A percentile compares a stretch with the other conserved stretches of the same genome.
These are phyloP conservation scores for Hedya salicella DNA, from an alignment of 2,888 invertebrate species.

Conservation along the genomic window DNA sequence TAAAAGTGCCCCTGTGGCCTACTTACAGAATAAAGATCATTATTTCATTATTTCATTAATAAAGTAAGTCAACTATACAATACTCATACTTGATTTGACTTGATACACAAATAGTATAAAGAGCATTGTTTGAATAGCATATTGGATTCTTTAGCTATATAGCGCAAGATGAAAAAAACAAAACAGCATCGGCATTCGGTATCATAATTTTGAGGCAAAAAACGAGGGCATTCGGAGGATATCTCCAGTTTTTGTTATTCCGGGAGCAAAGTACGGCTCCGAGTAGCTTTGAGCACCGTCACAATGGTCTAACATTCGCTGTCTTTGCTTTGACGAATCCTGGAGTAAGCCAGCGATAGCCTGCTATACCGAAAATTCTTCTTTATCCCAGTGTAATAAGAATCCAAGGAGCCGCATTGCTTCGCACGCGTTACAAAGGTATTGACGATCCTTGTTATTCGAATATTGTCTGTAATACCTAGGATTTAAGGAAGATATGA, in stretches of 20 bases:
- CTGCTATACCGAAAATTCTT: not conserved
- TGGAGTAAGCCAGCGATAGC: slow-evolving; percentile 10
- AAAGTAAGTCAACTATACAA: too few species aligned
- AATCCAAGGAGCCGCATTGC: not conserved
- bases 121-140: too few species aligned
- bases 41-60: too few species aligned
- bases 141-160: too few species aligned
- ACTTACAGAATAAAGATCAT: too few species aligned
- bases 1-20: too few species aligned
- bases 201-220: not conserved
- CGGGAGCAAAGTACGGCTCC: slow-evolving; percentile 29
- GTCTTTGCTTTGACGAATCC: slow-evolving; percentile 45
- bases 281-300: slow-evolving; percentile 58
- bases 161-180: not conserved
- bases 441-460: slow-evolving; percentile 28
- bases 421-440: not conserved
- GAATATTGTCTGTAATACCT: slow-evolving; percentile 45
- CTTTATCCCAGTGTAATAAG: slow-evolving; percentile 12
- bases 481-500: slow-evolving; percentile 51
- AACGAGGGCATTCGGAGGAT: slow-evolving; percentile 11
- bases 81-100: too few species aligned
- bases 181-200: not conserved
- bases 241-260: slow-evolving; percentile 34
- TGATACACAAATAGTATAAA: too few species aligned
- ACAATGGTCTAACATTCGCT: slow-evolving; percentile 57